These are phyloP conservation scores for Narcine bancroftii DNA, from an alignment of 2,113 vertebrate species.

Conservation along the genomic window DNA sequence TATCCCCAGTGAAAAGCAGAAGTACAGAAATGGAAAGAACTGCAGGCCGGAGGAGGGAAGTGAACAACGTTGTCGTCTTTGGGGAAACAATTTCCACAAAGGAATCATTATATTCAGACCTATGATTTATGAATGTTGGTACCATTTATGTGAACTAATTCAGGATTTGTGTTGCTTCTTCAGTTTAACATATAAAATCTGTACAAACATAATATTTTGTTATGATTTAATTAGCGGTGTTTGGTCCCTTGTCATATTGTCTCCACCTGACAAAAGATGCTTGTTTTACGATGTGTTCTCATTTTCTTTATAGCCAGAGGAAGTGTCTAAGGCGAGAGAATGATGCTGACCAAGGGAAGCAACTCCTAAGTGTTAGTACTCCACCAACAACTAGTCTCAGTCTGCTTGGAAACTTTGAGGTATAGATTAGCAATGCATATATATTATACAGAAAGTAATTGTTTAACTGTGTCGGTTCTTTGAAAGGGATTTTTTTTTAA, in stretches of 20 bases:
- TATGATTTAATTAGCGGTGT: background rate
- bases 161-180: background rate
- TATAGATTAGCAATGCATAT: conserved; percentile 48
- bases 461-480: background rate
- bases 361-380: conserved; percentile 85
- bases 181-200: background rate
- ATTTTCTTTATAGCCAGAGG: conserved; percentile 44
- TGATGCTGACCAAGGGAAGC: conserved; percentile 65
- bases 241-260: background rate
- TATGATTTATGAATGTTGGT: background rate
- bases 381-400: conserved; percentile 87
- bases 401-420: conserved; percentile 98
- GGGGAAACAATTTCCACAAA: background rate
- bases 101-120: background rate
- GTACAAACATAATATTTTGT: too few relatives aligned
- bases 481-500: background rate
- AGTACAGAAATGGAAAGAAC: conserved; percentile 5
- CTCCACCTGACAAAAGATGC: background rate
- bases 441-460: background rate
- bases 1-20: background rate
- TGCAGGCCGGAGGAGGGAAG: background rate
- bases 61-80: background rate
- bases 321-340: conserved; percentile 69
- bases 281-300: conserved; percentile 13
- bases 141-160: background rate